A percentile compares a stretch with the other conserved stretches of the same genome.
Evolutionary conservation across 64 coral and sea anemone genomes (phyloP).

Genomic region (Orbicella faveolata): DNA sequence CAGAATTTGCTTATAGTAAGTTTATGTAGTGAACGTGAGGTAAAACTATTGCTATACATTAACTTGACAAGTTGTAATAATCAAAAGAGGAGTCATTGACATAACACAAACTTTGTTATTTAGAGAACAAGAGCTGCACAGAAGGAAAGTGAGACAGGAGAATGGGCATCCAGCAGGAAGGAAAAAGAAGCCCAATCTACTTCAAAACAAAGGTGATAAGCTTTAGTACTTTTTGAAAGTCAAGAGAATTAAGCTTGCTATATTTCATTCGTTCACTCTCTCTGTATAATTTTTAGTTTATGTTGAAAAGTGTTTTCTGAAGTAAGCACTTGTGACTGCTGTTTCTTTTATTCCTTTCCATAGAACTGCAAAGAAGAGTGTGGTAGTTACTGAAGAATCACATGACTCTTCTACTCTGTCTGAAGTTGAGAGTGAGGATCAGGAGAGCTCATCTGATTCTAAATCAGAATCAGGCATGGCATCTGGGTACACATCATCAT

Average conservation of each 20-base stretch:
- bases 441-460: neutral
- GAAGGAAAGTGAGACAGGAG: neutral
- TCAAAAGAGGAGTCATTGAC: neutral
- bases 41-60: neutral
- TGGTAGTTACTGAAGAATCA: neutral
- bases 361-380: neutral
- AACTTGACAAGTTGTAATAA: neutral
- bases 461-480: slow-evolving; percentile 21
- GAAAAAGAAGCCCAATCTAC: neutral
- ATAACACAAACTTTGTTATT: neutral
- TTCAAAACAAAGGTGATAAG: neutral
- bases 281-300: too few species aligned
- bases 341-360: neutral
- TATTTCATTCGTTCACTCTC: too few species aligned
- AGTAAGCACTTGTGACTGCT: neutral
- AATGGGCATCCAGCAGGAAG: neutral
- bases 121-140: slow-evolving; percentile 2
- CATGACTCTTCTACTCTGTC: neutral
- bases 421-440: neutral
- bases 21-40: too few species aligned
- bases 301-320: neutral
- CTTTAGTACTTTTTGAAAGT: neutral
- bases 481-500: neutral
- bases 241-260: too few species aligned
- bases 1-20: too few species aligned